Percentiles rank a stretch among this genome's conserved stretches.
Evolutionary conservation across 2,888 invertebrate species (phyloP).

Genomic region (Fissipunctia ypsillon): DNA sequence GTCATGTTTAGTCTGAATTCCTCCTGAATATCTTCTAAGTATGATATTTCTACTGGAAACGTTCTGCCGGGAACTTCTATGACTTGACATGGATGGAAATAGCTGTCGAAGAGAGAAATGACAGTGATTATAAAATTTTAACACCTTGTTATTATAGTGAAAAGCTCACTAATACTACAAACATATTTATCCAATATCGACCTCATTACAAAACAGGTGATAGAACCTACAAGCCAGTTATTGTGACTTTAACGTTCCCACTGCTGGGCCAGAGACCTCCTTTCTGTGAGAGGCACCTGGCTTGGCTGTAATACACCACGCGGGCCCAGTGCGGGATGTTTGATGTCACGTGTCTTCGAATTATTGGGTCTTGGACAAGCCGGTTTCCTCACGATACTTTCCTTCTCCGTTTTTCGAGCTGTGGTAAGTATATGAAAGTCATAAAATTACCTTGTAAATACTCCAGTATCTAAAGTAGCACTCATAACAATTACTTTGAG

Average conservation of each 20-base stretch:
- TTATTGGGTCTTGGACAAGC: no score
- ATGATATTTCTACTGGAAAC: constrained; percentile 91
- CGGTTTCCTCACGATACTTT: no score
- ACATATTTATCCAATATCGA: no score
- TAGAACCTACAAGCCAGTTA: no score
- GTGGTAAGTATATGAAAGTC: no score
- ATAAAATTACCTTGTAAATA: constrained; percentile 86
- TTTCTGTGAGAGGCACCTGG: no score
- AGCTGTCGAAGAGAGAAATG: constrained; percentile 71
- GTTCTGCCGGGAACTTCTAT: constrained; percentile 91
- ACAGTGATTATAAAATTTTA: not conserved
- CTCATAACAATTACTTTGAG: constrained; percentile 93
- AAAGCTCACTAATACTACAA: not conserved
- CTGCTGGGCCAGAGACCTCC: not conserved
- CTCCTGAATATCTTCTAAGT: constrained; percentile 88
- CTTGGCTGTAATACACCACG: no score
- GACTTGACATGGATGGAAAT: constrained; percentile 84
- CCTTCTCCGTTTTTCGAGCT: no score
- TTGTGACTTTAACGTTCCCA: not conserved
- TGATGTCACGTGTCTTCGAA: no score
- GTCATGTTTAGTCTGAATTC: constrained; percentile 74
- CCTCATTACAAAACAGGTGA: not conserved
- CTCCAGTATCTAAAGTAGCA: constrained; percentile 92
- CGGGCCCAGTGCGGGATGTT: no score
- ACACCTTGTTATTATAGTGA: not conserved